These are phyloP conservation scores for Protobothrops mucrosquamatus DNA, from an alignment of 2,113 vertebrate species.

Conservation along the genomic window DNA sequence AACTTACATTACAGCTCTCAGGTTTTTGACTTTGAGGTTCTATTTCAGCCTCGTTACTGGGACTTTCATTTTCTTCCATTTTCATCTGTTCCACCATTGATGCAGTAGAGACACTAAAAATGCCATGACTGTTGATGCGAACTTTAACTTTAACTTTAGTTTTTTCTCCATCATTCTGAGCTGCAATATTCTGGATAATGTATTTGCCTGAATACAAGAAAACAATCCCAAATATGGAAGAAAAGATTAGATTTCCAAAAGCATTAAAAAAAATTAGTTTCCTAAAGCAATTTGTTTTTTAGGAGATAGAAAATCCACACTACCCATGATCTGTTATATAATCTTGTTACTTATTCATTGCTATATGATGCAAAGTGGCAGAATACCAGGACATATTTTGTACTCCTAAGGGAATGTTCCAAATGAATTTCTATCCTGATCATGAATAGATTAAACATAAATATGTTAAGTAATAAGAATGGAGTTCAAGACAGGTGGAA, in stretches of 20 bases:
- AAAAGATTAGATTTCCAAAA: not conserved
- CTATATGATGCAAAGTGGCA: not conserved
- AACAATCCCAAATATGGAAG: not conserved
- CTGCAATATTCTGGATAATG: slow-evolving; percentile 45
- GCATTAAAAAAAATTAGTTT: not conserved
- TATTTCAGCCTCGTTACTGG: slow-evolving; percentile 62
- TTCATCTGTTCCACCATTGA: slow-evolving; percentile 80
- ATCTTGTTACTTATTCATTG: not conserved
- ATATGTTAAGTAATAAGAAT: not conserved
- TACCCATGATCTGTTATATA: not conserved
- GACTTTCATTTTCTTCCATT: slow-evolving; percentile 75
- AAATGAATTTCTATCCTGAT: not conserved
- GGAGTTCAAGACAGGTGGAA: not conserved
- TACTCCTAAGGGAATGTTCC: not conserved
- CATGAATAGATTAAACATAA: not conserved
- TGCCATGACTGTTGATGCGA: slow-evolving; percentile 76
- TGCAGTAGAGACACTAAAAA: slow-evolving; percentile 80
- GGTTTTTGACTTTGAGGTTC: slow-evolving; percentile 73
- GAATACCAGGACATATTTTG: not conserved
- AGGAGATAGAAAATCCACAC: not conserved
- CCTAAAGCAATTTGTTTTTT: not conserved
- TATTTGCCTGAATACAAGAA: not conserved
- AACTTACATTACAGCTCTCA: slow-evolving; percentile 69
- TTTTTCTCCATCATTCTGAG: slow-evolving; percentile 78
- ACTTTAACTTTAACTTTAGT: slow-evolving; percentile 83